Evolutionary conservation across 2,888 invertebrate genomes (phyloP), one percentile per base, ranked within the genome.

Genomic region (Andrena bicolor): DNA sequence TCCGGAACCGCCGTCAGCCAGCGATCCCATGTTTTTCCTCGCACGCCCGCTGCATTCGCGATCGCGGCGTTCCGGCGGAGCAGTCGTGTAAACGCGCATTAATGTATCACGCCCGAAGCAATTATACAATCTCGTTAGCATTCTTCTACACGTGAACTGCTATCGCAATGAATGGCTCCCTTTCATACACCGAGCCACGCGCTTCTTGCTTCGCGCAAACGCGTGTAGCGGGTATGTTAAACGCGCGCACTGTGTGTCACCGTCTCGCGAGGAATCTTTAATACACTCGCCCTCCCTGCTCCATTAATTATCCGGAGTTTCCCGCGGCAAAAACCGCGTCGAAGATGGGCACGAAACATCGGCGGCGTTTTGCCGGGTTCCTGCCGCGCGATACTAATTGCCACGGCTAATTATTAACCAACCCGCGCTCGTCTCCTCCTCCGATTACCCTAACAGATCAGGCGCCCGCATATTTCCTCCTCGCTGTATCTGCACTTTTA

Each of bases 111-210:
- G 60, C 63, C 51, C 72, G 74, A 32, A 85, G 84, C 83, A 88
- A 88, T 88, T 88, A 88, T 56, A 77, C 84, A 80, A 88, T 88
- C 87, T 75, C 80, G 81, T 81, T 86, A 76, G 80, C 75, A 86
- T 87, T 88, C 86, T 86, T 86, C 61, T 64, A 30, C 71, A 53
- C 71, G 83, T 76, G 66, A 66, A 73, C 77, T 80, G 68, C 65
- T 58, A 85, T 80, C 79, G 77, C 76, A 49, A 85, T 88, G 88
- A 88, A 88, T 86, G 88, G 82, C 51, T 30, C 76, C 80, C 87
- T 86, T 88, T 88, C 85, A 88, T 88, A 41, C 68, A 30, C 35
- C 35, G 72, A 78, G 75, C 82, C 86, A 86, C 85, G 87, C 85
- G 81, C 77, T 84, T 80, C 77, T 88, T 77, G 71, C 53, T 85